These are phyloP conservation scores for Augochlorella aurata DNA, from an alignment of 2,888 invertebrate species.

Conservation along the genomic window DNA sequence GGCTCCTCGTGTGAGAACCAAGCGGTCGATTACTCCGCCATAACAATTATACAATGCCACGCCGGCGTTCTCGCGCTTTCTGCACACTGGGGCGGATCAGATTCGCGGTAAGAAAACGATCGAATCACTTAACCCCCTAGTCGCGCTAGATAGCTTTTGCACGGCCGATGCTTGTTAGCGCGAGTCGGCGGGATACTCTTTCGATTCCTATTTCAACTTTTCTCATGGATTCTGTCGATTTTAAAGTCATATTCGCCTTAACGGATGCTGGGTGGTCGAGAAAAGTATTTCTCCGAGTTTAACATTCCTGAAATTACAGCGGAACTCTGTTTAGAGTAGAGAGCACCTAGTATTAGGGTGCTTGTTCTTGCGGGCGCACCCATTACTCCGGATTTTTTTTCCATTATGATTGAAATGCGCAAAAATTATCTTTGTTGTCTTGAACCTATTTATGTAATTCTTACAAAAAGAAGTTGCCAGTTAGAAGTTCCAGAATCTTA, in stretches of 20 bases:
- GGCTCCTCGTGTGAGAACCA: conserved; percentile 33
- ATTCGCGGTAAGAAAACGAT: conserved; percentile 23
- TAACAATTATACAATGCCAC: conserved; percentile 38
- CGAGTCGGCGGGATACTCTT: background rate
- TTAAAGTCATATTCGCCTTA: background rate
- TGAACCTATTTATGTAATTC: too few relatives aligned
- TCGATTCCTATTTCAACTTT: background rate
- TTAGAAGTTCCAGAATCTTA: too few relatives aligned
- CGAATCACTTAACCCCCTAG: conserved; percentile 26
- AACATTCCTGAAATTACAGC: too few relatives aligned
- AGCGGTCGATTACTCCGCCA: conserved; percentile 22
- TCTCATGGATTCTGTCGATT: background rate
- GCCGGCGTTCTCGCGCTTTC: conserved; percentile 29
- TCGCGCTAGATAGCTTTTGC: background rate
- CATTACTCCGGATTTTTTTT: too few relatives aligned
- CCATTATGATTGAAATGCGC: too few relatives aligned
- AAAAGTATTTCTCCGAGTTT: too few relatives aligned
- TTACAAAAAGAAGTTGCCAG: too few relatives aligned
- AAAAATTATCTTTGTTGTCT: too few relatives aligned
- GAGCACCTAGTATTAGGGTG: too few relatives aligned
- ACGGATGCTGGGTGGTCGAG: too few relatives aligned
- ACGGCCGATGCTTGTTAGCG: background rate
- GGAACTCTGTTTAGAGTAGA: too few relatives aligned
- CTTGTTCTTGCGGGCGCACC: too few relatives aligned
- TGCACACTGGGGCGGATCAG: conserved; percentile 6